phyloP scores from a whole-genome alignment of 1,140 invertebrate genomes.

The Ostrea edulis region DNA sequence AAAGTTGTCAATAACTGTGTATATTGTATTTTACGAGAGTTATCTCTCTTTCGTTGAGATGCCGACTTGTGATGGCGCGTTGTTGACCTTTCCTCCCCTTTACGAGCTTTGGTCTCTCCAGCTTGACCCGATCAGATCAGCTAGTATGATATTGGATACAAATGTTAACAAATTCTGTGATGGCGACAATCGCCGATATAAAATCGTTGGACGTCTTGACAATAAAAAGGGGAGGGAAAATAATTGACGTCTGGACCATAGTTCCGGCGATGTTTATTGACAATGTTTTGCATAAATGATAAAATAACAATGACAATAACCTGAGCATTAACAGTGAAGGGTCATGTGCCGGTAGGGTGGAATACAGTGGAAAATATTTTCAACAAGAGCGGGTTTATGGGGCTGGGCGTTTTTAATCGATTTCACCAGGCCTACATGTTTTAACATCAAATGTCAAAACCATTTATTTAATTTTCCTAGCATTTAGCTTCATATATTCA shows the following conservation, averaged over 20 bases:
- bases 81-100: neutral
- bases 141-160: neutral
- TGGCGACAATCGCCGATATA: conserved; percentile 22
- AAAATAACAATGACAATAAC: neutral
- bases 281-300: neutral
- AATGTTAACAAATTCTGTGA: conserved; percentile 21
- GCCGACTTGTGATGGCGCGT: neutral
- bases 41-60: neutral
- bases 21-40: neutral
- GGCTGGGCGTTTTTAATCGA: too few relatives aligned
- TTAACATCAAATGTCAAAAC: too few relatives aligned
- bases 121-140: conserved; percentile 10
- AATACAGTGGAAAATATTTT: neutral
- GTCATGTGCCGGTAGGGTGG: neutral
- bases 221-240: neutral
- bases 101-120: neutral
- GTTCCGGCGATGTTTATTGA: neutral
- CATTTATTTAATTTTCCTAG: too few relatives aligned
- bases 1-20: neutral
- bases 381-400: neutral
- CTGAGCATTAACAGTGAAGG: neutral
- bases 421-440: too few relatives aligned
- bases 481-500: too few relatives aligned
- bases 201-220: neutral
- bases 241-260: neutral